Percentiles rank a stretch among this genome's conserved stretches.
Conservation (phyloP, 2,888 invertebrate species). For the Hyppa rectilinea region DNA sequence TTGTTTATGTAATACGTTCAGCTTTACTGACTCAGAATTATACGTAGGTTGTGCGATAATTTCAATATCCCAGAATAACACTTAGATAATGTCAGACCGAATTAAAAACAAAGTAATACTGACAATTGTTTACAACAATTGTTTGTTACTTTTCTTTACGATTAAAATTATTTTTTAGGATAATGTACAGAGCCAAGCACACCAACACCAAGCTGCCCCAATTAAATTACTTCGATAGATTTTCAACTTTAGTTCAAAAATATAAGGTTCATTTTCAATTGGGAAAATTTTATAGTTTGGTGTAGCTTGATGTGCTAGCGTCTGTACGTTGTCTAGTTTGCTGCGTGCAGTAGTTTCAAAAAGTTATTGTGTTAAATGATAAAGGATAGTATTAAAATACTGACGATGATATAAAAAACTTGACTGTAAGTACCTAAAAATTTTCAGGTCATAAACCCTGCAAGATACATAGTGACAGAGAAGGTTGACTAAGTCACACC, state of each 20-base stretch:
- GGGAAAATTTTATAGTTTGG: too few species aligned
- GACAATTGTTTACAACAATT: too few species aligned
- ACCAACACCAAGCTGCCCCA: too few species aligned
- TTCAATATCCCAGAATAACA: neutral
- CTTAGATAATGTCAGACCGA: neutral
- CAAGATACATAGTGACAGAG: conserved; percentile 25
- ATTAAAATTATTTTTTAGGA: too few species aligned
- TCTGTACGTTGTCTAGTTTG: too few species aligned
- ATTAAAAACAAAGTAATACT: neutral
- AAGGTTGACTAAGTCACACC: conserved; percentile 34
- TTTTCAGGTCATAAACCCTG: neutral
- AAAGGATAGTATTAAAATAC: neutral
- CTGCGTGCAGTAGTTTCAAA: neutral
- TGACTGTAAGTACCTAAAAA: neutral
- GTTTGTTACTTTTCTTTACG: too few species aligned
- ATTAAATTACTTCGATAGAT: too few species aligned
- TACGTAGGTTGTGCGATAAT: neutral
- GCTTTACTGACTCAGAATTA: neutral
- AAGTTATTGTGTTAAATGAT: neutral
- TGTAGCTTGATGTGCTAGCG: too few species aligned
- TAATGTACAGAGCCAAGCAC: too few species aligned
- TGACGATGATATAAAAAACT: neutral
- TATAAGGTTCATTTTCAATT: too few species aligned
- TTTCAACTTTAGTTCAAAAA: too few species aligned
- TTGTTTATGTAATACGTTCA: neutral